These are phyloP conservation scores for Myotis planiceps DNA, from an alignment of 2,797 vertebrate genomes.

Conservation along the genomic window DNA sequence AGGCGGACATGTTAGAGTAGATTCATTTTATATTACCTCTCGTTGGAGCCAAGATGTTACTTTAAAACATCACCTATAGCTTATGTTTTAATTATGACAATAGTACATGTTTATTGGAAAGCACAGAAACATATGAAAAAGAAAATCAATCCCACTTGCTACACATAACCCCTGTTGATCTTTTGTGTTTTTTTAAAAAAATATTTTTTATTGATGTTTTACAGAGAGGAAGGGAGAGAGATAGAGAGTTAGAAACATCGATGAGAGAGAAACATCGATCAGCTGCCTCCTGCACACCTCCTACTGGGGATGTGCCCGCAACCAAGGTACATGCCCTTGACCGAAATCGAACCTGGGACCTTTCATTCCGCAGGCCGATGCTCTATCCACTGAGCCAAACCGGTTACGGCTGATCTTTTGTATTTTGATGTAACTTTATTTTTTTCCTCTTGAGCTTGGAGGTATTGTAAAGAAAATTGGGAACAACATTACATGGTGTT, in stretches of 20 bases:
- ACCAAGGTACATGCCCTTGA: too few species aligned
- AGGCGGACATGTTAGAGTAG: background rate
- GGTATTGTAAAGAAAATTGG: conserved; percentile 46
- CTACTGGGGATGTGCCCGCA: too few species aligned
- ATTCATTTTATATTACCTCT: background rate
- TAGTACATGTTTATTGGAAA: background rate
- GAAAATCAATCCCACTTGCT: background rate
- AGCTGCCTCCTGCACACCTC: too few species aligned
- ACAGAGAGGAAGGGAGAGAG: too few species aligned
- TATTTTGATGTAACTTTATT: too few species aligned
- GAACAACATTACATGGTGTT: background rate
- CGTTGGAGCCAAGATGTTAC: background rate
- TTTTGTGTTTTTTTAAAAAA: background rate
- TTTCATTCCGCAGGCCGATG: too few species aligned
- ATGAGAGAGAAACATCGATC: too few species aligned
- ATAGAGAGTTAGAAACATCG: too few species aligned
- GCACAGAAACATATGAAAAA: conserved; percentile 3
- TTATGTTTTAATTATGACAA: background rate
- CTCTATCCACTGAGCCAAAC: too few species aligned
- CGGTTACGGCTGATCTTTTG: too few species aligned
- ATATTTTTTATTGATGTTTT: too few species aligned
- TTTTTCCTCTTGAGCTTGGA: background rate
- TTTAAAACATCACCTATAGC: background rate
- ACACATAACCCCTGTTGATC: background rate
- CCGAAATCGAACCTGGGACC: too few species aligned